Base-by-base conservation (phyloP, 2,888 invertebrate genomes). In the Macrophya alboannulata region DNA sequence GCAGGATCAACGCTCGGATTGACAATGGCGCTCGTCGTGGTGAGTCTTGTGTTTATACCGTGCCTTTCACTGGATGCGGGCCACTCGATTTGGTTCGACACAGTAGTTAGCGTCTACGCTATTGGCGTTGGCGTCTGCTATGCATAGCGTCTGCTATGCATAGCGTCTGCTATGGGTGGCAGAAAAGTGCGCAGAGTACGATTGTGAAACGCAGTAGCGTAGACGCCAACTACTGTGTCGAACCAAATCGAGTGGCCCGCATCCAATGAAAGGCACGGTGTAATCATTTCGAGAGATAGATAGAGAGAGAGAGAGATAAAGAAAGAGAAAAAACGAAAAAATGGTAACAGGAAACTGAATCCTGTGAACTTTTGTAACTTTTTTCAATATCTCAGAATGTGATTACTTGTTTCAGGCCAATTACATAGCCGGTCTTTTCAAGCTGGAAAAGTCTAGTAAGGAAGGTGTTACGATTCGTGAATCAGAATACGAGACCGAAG, bases 1-100 rank as follows among this genome's bases (percentile, higher is more conserved):
- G 96, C 96, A 83, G 99, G 99, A 0, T 95, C 96, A 87, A 90
- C 94, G 51, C 95, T 97, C 87, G 98, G 98, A 12, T 92, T 95
- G n/a, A 90, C 95, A 37, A 95, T 95, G 84, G 97, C 98, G 86
- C 89, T 97, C 82, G 92, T 97, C 88, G 95, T 96, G 94, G 97
- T 97, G 92, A 96, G 96, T 95, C 43, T 21, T 43, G 45, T 12
- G 45, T 74, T 45, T 86, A 86, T n/a, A n/a, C n/a, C n/a, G n/a
- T n/a, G n/a, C n/a, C n/a, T n/a, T n/a, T n/a, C n/a, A n/a, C n/a
- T n/a, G n/a, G n/a, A n/a, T n/a, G n/a, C n/a, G n/a, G n/a, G n/a
- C n/a, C n/a, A n/a, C n/a, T n/a, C n/a, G n/a, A n/a, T n/a, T n/a
- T n/a, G n/a, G n/a, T n/a, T n/a, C n/a, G n/a, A n/a, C n/a, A n/a